phyloP scores from a whole-genome alignment of 2,888 invertebrate species.

The Drosophila nr. perissopoda region DNA sequence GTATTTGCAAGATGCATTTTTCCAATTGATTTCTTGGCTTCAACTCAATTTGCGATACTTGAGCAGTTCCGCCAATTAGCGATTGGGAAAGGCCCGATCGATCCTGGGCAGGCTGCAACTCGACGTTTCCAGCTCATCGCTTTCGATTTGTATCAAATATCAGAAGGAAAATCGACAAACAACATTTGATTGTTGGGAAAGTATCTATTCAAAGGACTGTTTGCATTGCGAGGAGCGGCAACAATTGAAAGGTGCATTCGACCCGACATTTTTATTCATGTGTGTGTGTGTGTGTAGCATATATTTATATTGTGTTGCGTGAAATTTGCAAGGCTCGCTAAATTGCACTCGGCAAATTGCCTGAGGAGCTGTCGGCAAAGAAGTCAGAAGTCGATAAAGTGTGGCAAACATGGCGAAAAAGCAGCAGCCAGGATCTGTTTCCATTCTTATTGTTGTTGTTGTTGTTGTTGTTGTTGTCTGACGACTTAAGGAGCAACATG shows the following conservation, averaged over 20 bases:
- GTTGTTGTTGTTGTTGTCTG: slow-evolving; percentile 25
- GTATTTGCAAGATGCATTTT: background rate
- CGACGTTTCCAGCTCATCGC: slow-evolving; percentile 78
- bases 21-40: slow-evolving; percentile 40
- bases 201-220: slow-evolving; percentile 14
- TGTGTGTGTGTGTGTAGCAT: background rate
- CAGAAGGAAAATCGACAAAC: background rate
- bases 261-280: slow-evolving; percentile 5
- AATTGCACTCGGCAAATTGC: slow-evolving; percentile 62
- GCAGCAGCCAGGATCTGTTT: slow-evolving; percentile 19
- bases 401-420: slow-evolving; percentile 27
- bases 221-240: slow-evolving; percentile 18
- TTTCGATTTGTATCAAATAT: slow-evolving; percentile 74
- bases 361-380: slow-evolving; percentile 57
- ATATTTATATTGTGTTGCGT: slow-evolving; percentile 7
- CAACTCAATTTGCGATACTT: background rate
- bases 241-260: slow-evolving; percentile 30
- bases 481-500: slow-evolving; percentile 39
- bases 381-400: slow-evolving; percentile 78
- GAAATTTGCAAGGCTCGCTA: slow-evolving; percentile 59
- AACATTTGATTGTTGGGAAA: slow-evolving; percentile 8
- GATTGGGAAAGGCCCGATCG: slow-evolving; percentile 14
- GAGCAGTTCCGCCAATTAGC: slow-evolving; percentile 35
- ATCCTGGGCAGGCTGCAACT: slow-evolving; percentile 40
- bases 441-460: slow-evolving; percentile 24